Evolutionary conservation across 2,113 vertebrate species (phyloP).

Genomic region (Sciurus niger): DNA sequence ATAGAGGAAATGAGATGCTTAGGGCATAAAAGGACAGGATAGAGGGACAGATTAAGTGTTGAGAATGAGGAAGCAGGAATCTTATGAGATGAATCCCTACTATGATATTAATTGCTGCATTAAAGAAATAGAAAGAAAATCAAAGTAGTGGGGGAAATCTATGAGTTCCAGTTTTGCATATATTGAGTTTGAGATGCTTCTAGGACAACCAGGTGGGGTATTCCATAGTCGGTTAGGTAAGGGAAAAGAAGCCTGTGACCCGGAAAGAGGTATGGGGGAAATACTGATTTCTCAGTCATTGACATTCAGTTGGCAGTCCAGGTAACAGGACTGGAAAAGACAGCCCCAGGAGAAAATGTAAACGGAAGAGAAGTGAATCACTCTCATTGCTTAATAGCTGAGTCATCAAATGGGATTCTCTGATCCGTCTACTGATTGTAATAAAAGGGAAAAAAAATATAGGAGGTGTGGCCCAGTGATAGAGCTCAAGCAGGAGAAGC

Average conservation of each 20-base stretch:
- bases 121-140: neutral
- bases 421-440: neutral
- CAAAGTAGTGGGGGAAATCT: neutral
- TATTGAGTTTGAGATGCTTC: neutral
- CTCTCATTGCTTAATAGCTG: conserved; percentile 47
- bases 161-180: neutral
- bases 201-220: neutral
- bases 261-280: neutral
- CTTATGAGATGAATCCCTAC: neutral
- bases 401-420: conserved; percentile 55
- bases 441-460: neutral
- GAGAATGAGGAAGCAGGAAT: neutral
- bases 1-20: neutral
- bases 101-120: conserved; percentile 29
- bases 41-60: neutral
- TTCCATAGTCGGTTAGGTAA: neutral
- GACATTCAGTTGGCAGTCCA: neutral
- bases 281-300: neutral
- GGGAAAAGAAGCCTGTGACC: neutral
- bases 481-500: neutral
- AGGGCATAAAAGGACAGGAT: neutral
- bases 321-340: neutral
- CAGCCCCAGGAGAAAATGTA: conserved; percentile 15
- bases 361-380: conserved; percentile 59
- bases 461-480: neutral